Evolutionary conservation across 2,888 invertebrate genomes (phyloP), one percentile per base, ranked within the genome.

Genomic region (Leucania comma): DNA sequence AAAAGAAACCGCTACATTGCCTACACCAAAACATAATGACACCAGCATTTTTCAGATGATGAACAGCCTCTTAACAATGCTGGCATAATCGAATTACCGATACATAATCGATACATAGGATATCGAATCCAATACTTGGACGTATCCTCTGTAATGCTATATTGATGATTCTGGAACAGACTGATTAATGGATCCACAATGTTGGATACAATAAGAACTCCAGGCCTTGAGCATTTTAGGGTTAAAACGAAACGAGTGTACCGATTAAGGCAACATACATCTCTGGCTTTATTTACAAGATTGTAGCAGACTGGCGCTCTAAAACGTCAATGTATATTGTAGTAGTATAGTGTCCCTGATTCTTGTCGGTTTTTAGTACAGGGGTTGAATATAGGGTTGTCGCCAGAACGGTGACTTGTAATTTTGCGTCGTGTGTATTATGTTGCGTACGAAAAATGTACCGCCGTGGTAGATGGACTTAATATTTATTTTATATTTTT

Each of bases 111-210:
- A 93, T 95, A 94, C 89, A 90, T 89, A 90, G 90, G 90, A 91
- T 92, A 93, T 94, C 91, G 92, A 94, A 93, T 95, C 93, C 91
- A 93, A 94, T 94, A 93, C 93, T 94, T 92, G 94, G 95, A 93
- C 94, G 93, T 92, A 92, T 93, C 91, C 87, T 90, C 90, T 90
- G 92, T 94, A 94, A 94, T 95, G 93, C 89, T 95, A 93, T 95
- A 96, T 95, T 95, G 95, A 95, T 95, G 95, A 93, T 95, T 93
- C 93, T 89, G 86, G 93, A 90, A 92, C 92, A 95, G 95, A 95
- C 96, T 95, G 95, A 96, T 96, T 95, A 96, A 96, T 96, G 95
- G 92, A 93, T 87, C 88, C 87, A 86, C 91, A 90, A 90, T 92
- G 88, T 91, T 90, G 90, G 90, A 91, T 91, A 95, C 95, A 95